Base-by-base conservation (phyloP, 2,113 vertebrate species). In the Dendrocopos noguchii region DNA sequence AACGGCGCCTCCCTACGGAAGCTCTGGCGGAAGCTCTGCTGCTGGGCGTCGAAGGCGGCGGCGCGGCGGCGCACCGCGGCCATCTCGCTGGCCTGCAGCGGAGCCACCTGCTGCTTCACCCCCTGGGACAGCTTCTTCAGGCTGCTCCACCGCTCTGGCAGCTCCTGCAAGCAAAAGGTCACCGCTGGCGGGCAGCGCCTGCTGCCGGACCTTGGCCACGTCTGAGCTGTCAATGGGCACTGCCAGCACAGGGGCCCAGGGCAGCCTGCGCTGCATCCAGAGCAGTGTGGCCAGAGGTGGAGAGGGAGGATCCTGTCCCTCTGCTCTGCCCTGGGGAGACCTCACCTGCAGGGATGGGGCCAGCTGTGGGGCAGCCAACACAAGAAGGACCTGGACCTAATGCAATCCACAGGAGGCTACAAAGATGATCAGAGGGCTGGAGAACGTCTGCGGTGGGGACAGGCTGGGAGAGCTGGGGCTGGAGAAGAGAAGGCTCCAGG, bases 111-210 rank as follows among this genome's bases (percentile, higher is more conserved):
- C 96, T 99, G 99, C 91, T 98, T 99, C 77, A 98, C 97, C 1
- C 96, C 80, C 36, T 98, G 6, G 0, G 98, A 98, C 94, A 98
- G 96, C 96, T 99, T 99, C 93, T 99, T 99, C 15, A 98, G 46
- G 7, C 97, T 98, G 92, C 91, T 97, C 99, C 99, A 99, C 72
- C 98, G 98, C 84, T 99, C 99, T 3, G 99, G 99, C 87, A 99
- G 96, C 80, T 98, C 98, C 99, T 99, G 84, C 2, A 87, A 97
- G 52, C 36, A 74, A 75, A 81, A 46, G 0, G 4, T 33, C n/a
- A 61, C 56, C 15, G 36, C 33, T 79, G 70, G 50, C 44, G 34
- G 61, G 36, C 21, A 25, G 66, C 7, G 4, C 2, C 6, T 67
- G 44, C 42, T 72, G 34, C 7, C 36, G 1, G 1, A 59, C 5